Evolutionary conservation across 2,797 vertebrate species (phyloP).

Genomic region (Halcyon badia): DNA sequence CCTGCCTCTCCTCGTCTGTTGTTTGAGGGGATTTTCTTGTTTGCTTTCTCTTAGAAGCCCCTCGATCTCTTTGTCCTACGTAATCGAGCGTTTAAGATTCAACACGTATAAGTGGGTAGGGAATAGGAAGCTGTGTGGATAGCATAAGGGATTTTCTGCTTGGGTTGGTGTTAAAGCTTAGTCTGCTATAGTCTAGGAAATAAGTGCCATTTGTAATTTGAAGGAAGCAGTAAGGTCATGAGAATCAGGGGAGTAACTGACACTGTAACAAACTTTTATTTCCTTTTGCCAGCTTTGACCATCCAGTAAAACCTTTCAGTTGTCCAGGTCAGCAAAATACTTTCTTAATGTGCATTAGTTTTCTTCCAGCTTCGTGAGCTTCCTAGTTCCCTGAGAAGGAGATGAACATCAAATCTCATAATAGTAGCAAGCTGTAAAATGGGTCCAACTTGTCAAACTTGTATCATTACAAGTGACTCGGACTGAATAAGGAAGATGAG

Average conservation of each 20-base stretch:
- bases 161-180: fast-evolving
- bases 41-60: too few relatives aligned
- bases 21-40: neutral
- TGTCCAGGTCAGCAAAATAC: neutral
- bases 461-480: fast-evolving
- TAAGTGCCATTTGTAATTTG: fast-evolving
- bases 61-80: fast-evolving
- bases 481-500: neutral
- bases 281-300: neutral
- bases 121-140: fast-evolving
- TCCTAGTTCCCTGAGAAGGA: neutral
- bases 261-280: fast-evolving
- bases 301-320: fast-evolving
- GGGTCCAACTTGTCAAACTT: neutral
- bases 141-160: fast-evolving
- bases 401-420: fast-evolving
- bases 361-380: neutral
- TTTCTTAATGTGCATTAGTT: fast-evolving
- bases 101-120: fast-evolving
- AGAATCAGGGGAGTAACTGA: neutral
- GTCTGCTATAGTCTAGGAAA: fast-evolving
- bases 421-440: neutral
- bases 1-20: neutral
- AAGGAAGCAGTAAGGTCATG: neutral
- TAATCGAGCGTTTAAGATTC: fast-evolving